phyloP scores from a whole-genome alignment of 2,113 vertebrate genomes.

The Muntiacus muntjak region DNA sequence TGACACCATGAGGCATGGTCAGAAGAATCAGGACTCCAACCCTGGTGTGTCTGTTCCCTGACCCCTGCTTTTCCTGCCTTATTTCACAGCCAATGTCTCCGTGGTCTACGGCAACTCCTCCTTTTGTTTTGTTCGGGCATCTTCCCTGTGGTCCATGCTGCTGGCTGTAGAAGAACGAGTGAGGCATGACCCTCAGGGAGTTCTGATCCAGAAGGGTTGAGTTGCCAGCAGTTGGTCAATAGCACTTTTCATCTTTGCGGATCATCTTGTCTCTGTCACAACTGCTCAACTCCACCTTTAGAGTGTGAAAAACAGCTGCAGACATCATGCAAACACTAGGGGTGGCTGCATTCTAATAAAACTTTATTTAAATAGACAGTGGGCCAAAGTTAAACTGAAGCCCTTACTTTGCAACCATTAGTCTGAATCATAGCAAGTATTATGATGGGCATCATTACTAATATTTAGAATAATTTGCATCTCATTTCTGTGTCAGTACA shows the following conservation, averaged over 20 bases:
- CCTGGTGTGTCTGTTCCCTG: not conserved
- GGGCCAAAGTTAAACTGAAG: too few relatives aligned
- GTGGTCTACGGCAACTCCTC: accelerated
- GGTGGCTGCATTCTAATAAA: not conserved
- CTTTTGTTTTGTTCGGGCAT: accelerated
- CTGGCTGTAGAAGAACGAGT: accelerated
- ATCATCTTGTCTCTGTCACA: not conserved
- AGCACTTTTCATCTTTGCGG: not conserved
- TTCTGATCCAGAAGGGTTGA: not conserved
- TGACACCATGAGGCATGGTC: accelerated
- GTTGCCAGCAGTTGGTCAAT: not conserved
- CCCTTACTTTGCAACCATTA: not conserved
- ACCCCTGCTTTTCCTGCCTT: not conserved
- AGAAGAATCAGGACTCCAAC: not conserved
- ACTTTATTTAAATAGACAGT: not conserved
- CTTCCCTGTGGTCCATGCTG: not conserved
- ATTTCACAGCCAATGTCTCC: accelerated
- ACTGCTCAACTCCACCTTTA: not conserved
- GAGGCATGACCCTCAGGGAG: accelerated
- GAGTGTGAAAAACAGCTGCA: not conserved
- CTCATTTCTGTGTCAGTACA: accelerated
- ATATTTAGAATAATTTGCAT: not conserved
- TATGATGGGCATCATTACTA: not conserved
- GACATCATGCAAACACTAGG: not conserved
- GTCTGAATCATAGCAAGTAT: not conserved